These are phyloP conservation scores for Smittia aterrima DNA, from an alignment of 2,888 invertebrate genomes.

Conservation along the genomic window DNA sequence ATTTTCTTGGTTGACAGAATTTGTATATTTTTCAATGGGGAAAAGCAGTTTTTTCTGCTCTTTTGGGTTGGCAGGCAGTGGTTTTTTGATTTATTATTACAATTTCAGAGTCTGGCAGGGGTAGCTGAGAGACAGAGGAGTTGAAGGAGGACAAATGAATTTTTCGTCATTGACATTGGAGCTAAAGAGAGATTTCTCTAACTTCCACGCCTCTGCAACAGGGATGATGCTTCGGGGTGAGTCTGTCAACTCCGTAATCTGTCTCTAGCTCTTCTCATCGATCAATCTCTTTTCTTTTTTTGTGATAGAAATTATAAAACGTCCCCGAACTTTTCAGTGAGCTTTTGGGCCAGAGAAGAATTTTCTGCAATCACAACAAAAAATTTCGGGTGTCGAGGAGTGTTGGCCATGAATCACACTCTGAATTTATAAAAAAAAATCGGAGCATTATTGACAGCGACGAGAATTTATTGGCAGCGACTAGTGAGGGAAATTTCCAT, in stretches of 20 bases:
- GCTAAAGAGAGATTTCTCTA: background rate
- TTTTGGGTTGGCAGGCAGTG: constrained; percentile 28
- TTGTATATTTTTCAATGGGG: constrained; percentile 36
- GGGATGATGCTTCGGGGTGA: too few species aligned
- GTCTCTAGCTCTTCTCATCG: too few species aligned
- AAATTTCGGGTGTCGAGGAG: constrained; percentile 12
- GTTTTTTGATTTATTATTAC: constrained; percentile 40
- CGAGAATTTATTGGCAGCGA: constrained; percentile 26
- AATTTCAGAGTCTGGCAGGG: constrained; percentile 25
- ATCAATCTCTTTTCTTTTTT: too few species aligned
- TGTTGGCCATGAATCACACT: constrained; percentile 36
- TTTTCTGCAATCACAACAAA: constrained; percentile 38
- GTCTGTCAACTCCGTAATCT: too few species aligned
- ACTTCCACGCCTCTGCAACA: too few species aligned
- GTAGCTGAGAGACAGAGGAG: background rate
- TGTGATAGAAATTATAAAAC: too few species aligned
- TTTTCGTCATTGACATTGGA: background rate
- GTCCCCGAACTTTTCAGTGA: background rate
- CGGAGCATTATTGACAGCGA: constrained; percentile 34
- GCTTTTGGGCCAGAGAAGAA: background rate
- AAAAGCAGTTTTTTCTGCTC: constrained; percentile 11
- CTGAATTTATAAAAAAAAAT: background rate
- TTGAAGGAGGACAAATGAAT: background rate
- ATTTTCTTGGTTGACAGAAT: constrained; percentile 34
- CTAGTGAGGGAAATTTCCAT: constrained; percentile 23